Evolutionary conservation across 2,113 vertebrate species (phyloP), one percentile per base, ranked within the genome.

Genomic region (Carlito syrichta): DNA sequence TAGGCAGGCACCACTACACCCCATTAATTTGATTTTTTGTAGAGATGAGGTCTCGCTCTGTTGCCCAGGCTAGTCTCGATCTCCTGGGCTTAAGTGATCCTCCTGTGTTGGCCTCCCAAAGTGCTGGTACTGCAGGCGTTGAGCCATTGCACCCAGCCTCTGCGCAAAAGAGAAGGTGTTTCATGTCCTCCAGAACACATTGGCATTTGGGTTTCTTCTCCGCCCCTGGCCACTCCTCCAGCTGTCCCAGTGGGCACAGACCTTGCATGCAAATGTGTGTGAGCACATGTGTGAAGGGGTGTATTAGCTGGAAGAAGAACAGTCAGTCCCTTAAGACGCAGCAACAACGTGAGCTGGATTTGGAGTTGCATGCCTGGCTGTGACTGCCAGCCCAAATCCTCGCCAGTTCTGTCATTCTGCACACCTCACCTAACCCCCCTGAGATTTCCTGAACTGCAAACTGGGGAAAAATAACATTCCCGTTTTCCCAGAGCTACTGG

Each of bases 221-320:
- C 35, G 7, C 60, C 63, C 54, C n/a, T 73, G 73, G 68, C 10
- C 38, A 50, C 69, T 19, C 25, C 27, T 71, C 43, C 60, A 13
- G 13, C 2, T 38, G n/a, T n/a, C 71, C 40, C 68, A 60, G 25
- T 3, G 32, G 78, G 54, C 77, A 58, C 0, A 1, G 4, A 22
- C 19, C 77, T 60, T 2, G 2, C 17, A 4, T 0, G 60, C 2
- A 19, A 40, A 45, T 43, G 6, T 9, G 43, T 25, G 54, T 78
- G 89, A 77, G 27, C 19, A 1, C 30, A 0, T 35, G 9, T 30
- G 56, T 3, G 40, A 71, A 11, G 13, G 13, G 0, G 5, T 0
- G 2, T 40, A 12, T 8, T 13, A 10, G 40, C 9, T 17, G n/a
- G 35, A 12, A 87, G 25, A 30, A 13, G 7, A 17, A 4, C 4